phyloP scores from a whole-genome alignment of 1,140 invertebrate species.

The Drosophila neocordata region DNA sequence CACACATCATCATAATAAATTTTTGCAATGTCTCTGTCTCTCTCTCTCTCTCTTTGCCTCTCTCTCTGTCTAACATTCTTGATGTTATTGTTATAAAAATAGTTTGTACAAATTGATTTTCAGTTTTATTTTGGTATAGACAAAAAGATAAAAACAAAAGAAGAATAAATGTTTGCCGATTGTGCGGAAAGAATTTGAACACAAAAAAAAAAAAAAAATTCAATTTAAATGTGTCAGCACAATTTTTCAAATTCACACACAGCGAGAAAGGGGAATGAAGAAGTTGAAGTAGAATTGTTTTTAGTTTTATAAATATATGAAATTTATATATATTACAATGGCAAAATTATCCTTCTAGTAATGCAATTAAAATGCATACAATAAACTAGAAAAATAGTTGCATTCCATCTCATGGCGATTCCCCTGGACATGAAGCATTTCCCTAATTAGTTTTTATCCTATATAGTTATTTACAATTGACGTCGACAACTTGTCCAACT shows the following conservation, averaged over 20 bases:
- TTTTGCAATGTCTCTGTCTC: slow-evolving; percentile 20
- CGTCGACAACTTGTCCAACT: slow-evolving; percentile 59
- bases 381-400: too few relatives aligned
- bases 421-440: slow-evolving; percentile 21
- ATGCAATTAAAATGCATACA: too few relatives aligned
- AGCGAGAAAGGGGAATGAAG: too few relatives aligned
- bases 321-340: too few relatives aligned
- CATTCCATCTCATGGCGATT: too few relatives aligned
- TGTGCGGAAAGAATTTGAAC: slow-evolving; percentile 23
- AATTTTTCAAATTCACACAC: slow-evolving; percentile 53
- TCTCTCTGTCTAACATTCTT: slow-evolving; percentile 14
- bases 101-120: slow-evolving; percentile 69
- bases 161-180: slow-evolving; percentile 5
- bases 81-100: slow-evolving; percentile 64
- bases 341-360: too few relatives aligned
- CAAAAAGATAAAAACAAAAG: slow-evolving; percentile 20
- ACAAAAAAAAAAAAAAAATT: too few relatives aligned
- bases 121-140: slow-evolving; percentile 51
- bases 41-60: background rate
- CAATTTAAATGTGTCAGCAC: slow-evolving; percentile 73
- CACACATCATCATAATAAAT: slow-evolving; percentile 69
- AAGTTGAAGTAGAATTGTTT: too few relatives aligned
- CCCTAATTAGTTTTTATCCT: slow-evolving; percentile 53
- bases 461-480: slow-evolving; percentile 15
- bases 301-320: too few relatives aligned